Evolutionary conservation across 2,888 invertebrate species (phyloP), one percentile per base, ranked within the genome.

Genomic region (Latheticus oryzae): DNA sequence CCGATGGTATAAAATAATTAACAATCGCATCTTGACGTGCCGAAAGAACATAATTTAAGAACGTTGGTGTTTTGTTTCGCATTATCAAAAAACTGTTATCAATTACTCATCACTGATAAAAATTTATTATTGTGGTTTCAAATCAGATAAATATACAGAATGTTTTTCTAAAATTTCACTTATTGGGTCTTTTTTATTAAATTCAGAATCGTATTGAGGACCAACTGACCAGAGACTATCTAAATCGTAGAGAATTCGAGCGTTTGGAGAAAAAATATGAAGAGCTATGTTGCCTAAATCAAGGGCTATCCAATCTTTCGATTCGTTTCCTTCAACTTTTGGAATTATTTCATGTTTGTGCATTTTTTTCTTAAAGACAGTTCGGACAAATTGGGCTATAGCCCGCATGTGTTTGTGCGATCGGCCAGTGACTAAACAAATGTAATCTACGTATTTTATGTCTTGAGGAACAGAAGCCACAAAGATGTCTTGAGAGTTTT

Each of bases 151-250:
- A 66, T 85, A 86, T 33, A 83, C 75, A 60, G 87, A 85, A 73
- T 90, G 88, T 71, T 84, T 85, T 67, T 88, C 84, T 68, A 89
- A 82, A 58, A 91, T 82, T 64, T 87, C 84, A 1, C 83, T 78
- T 15, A 87, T 77, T 40, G 85, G 82, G 79, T 85, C 85, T 33
- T 80, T 73, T 70, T 84, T 84, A 66, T 86, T 85, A 16, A 78
- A 83, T 73, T 88, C 83, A 30, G 85, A 84, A 77, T 96, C 96
- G 81, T 84, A 92, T 70, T 91, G 83, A 0, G 87, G 79, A 1
- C 97, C 97, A 9, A 95, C 86, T 24, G 91, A 84, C 97, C 97
- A 97, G 21, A 97, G 79, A 0, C 90, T 89, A 78, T 97, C 97
- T 62, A 97, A 81, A 78, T 97, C 95, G 76, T 95, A 96, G 3